A percentile compares a stretch with the other conserved stretches of the same genome.
phyloP scores from a whole-genome alignment of 1,140 invertebrate genomes.

The Copidosoma floridanum region DNA sequence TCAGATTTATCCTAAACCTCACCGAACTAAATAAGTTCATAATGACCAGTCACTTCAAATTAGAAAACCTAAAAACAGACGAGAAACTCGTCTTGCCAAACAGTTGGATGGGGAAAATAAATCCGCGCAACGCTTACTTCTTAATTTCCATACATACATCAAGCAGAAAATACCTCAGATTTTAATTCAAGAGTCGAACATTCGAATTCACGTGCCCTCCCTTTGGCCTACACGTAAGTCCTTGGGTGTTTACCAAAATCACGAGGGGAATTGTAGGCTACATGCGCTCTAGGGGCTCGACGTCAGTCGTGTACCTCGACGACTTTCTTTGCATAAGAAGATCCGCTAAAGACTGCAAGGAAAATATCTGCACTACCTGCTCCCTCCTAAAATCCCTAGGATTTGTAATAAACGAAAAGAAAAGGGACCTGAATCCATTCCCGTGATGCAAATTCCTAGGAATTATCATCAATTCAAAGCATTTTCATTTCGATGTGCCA shows the following conservation, averaged over 20 bases:
- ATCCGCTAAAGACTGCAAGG: not conserved
- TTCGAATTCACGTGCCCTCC: constrained; percentile 4
- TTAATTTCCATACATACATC: not conserved
- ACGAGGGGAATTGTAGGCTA: not conserved
- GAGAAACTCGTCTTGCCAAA: not conserved
- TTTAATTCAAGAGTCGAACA: not conserved
- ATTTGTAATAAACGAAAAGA: not conserved
- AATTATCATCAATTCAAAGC: not conserved
- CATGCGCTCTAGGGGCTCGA: not conserved
- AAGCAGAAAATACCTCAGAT: not conserved
- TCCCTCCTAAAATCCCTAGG: not conserved
- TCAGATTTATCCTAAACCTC: not conserved
- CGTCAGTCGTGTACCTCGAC: not conserved
- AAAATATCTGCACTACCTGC: not conserved
- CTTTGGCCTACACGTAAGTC: not conserved
- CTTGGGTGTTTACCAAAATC: not conserved
- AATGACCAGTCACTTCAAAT: not conserved
- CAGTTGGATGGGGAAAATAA: not conserved
- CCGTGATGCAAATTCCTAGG: not conserved
- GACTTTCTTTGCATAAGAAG: not conserved
- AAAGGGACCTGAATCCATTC: not conserved
- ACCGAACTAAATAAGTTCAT: not conserved
- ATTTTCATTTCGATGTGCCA: not conserved
- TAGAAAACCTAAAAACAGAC: not conserved
- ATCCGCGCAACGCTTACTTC: not conserved